Evolutionary conservation across 2,888 invertebrate species (phyloP).

Genomic region (Invenusta paracnida): DNA sequence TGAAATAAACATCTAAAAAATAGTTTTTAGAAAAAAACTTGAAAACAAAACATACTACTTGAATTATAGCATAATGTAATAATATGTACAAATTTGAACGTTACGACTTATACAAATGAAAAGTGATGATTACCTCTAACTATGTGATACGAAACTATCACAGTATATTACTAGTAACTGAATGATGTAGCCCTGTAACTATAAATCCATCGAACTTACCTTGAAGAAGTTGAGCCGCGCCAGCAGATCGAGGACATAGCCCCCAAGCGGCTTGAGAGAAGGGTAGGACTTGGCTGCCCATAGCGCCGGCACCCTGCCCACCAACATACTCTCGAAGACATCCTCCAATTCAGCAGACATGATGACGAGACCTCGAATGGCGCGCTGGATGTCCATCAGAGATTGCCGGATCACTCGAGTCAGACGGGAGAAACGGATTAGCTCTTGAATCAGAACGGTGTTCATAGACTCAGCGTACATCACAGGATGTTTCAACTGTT

Average conservation of each 20-base stretch:
- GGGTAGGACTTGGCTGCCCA: constrained; percentile 60
- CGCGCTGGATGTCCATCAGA: constrained; percentile 57
- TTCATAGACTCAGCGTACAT: constrained; percentile 60
- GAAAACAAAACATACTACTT: too few species aligned
- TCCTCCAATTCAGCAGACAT: constrained; percentile 59
- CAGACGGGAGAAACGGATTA: constrained; percentile 58
- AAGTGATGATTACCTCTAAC: too few species aligned
- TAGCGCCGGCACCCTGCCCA: constrained; percentile 59
- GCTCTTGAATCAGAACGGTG: constrained; percentile 58
- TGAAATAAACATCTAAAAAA: too few species aligned
- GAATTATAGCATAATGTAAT: too few species aligned
- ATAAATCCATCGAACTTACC: too few species aligned
- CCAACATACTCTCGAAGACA: constrained; percentile 60
- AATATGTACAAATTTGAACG: too few species aligned
- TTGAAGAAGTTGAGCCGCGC: constrained; percentile 57
- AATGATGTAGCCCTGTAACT: too few species aligned
- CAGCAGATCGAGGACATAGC: constrained; percentile 58
- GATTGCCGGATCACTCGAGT: constrained; percentile 54
- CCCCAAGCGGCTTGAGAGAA: constrained; percentile 59
- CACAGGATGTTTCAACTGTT: constrained; percentile 56
- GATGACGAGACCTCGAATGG: constrained; percentile 58
- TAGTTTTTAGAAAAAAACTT: too few species aligned
- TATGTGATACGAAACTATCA: too few species aligned
- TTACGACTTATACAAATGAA: too few species aligned
- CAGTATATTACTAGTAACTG: too few species aligned